A percentile compares a stretch with the other conserved stretches of the same genome.
Evolutionary conservation across 2,888 invertebrate species (phyloP).

Genomic region (Hypercompe scribonia): DNA sequence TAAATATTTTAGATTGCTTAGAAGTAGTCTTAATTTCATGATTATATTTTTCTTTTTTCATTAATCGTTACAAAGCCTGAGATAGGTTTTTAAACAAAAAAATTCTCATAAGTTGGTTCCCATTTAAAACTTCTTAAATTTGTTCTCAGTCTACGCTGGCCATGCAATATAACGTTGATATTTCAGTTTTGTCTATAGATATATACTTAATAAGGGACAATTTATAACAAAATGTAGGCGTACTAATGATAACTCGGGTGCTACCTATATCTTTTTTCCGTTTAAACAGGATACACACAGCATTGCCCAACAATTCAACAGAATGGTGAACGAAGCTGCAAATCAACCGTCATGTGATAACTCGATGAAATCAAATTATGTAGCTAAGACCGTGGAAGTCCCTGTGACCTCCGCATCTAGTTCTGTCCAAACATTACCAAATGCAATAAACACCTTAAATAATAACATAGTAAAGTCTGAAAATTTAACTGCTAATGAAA

Average conservation of each 20-base stretch:
- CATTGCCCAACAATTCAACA: conserved; percentile 81
- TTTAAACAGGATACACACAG: conserved; percentile 70
- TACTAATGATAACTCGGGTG: background rate
- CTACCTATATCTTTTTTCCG: conserved; percentile 5
- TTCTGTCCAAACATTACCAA: conserved; percentile 73
- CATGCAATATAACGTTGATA: background rate
- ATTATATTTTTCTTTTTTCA: background rate
- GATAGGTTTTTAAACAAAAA: background rate
- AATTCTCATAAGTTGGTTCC: background rate
- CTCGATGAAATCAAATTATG: conserved; percentile 67
- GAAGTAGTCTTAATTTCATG: background rate
- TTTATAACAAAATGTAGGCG: background rate
- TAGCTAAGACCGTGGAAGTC: conserved; percentile 68
- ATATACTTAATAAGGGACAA: background rate
- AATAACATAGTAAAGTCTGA: conserved; percentile 82
- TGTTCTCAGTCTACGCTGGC: background rate
- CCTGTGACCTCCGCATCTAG: conserved; percentile 64
- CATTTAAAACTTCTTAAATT: background rate
- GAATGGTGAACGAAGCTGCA: conserved; percentile 79
- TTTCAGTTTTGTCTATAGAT: too few relatives aligned
- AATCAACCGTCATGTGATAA: conserved; percentile 74
- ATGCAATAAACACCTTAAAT: conserved; percentile 78
- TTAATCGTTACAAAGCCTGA: background rate
- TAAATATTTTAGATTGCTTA: background rate
- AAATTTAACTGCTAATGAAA: conserved; percentile 77